Conservation (phyloP, 2,888 invertebrate species). For the Tineola bisselliella region DNA sequence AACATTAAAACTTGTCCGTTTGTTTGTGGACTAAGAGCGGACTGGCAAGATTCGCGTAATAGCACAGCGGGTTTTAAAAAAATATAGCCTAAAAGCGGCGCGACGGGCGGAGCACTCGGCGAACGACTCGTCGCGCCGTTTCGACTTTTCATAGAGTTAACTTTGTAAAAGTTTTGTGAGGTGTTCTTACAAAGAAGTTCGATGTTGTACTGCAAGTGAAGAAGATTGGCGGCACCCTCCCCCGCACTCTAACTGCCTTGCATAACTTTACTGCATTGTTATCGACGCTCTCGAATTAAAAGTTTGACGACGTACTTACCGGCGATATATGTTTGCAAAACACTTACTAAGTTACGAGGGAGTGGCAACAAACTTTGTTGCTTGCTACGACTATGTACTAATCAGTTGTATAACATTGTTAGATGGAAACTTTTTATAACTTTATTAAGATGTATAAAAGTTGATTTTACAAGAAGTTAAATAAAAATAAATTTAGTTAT, state of each 20-base stretch:
- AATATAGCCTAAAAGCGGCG: constrained; percentile 29
- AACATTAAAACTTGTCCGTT: constrained; percentile 69
- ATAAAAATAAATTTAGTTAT: background rate
- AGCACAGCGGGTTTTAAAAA: constrained; percentile 21
- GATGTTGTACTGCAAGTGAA: constrained; percentile 56
- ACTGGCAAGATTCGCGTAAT: constrained; percentile 32
- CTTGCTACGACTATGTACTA: background rate
- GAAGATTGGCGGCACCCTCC: constrained; percentile 49
- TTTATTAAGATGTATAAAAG: background rate
- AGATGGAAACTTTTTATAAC: background rate
- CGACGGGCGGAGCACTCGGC: constrained; percentile 26
- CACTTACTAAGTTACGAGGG: background rate
- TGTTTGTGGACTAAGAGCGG: constrained; percentile 56
- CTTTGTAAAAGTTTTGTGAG: constrained; percentile 63
- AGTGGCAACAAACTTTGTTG: constrained; percentile 4
- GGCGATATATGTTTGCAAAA: background rate
- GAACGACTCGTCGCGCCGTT: constrained; percentile 29
- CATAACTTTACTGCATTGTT: constrained; percentile 56
- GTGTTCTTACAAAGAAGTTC: constrained; percentile 64
- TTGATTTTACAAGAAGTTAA: background rate
- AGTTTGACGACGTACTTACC: background rate
- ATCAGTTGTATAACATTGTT: background rate
- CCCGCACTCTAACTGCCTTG: constrained; percentile 32
- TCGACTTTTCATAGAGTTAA: constrained; percentile 46
- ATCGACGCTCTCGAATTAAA: constrained; percentile 24